A percentile compares a stretch with the other conserved stretches of the same genome.
Conservation (phyloP, 2,797 vertebrate species). For the Anguilla pacifica region DNA sequence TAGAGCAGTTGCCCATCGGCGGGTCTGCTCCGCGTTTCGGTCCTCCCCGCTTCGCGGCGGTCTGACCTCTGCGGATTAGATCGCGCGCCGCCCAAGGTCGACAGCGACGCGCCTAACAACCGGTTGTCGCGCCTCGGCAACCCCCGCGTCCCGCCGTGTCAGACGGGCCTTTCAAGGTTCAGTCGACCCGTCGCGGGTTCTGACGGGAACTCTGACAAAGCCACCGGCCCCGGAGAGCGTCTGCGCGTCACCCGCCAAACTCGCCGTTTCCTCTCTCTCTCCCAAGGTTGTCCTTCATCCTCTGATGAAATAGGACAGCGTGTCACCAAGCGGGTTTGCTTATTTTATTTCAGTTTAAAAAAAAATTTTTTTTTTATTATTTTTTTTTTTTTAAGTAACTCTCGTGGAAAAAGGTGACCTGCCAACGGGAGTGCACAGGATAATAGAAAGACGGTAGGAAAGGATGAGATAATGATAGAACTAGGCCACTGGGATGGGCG, state of each 20-base stretch:
- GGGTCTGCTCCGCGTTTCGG: background rate
- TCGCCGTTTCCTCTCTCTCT: background rate
- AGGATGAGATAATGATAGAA: conserved; percentile 3
- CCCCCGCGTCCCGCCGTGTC: conserved; percentile 23
- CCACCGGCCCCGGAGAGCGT: background rate
- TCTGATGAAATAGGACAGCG: background rate
- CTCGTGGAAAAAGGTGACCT: conserved; percentile 8
- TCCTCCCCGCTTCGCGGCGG: background rate
- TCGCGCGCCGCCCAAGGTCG: conserved; percentile 39
- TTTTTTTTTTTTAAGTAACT: background rate
- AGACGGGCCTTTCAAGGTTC: conserved; percentile 30
- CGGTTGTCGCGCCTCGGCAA: conserved; percentile 37
- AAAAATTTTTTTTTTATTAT: too few relatives aligned
- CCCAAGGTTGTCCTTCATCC: background rate
- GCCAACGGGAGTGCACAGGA: background rate
- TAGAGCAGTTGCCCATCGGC: background rate
- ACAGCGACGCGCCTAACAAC: conserved; percentile 40
- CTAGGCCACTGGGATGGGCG: background rate
- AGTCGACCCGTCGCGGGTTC: background rate
- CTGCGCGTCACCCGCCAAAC: background rate
- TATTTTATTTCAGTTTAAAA: background rate
- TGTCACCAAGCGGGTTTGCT: background rate
- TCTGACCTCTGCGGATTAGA: conserved; percentile 31
- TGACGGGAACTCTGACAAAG: background rate
- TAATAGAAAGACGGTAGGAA: background rate